These are phyloP conservation scores for Lissocephala sabroskyi DNA, from an alignment of 2,888 invertebrate genomes.

Conservation along the genomic window DNA sequence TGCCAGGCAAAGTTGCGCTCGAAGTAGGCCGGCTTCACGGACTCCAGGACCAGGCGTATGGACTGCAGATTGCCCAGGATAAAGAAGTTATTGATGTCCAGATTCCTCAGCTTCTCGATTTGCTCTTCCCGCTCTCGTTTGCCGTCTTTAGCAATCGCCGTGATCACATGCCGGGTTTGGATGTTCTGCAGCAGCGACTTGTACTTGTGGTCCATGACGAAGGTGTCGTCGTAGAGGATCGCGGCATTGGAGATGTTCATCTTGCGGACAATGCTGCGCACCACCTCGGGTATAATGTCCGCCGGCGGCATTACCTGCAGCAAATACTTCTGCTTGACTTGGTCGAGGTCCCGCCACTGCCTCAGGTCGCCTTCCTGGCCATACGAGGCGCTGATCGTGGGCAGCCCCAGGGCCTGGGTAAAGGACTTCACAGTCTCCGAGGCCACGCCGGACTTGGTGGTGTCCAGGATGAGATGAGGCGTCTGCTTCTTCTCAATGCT, in stretches of 20 bases:
- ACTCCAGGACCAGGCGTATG: constrained; percentile 79
- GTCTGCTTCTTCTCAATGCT: constrained; percentile 78
- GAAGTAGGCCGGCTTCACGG: constrained; percentile 83
- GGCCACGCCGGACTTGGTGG: constrained; percentile 84
- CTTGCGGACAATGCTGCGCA: constrained; percentile 84
- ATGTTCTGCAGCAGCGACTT: constrained; percentile 91
- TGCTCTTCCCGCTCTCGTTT: constrained; percentile 77
- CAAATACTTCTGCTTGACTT: constrained; percentile 81
- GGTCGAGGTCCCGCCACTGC: constrained; percentile 84
- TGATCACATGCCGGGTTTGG: constrained; percentile 91
- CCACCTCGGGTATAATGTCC: constrained; percentile 86
- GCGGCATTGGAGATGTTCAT: constrained; percentile 94
- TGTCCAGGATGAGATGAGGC: constrained; percentile 87
- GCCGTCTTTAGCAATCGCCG: constrained; percentile 76
- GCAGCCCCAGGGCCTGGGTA: constrained; percentile 83
- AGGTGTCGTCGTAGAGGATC: constrained; percentile 90
- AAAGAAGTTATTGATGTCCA: constrained; percentile 93
- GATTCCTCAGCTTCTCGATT: constrained; percentile 80
- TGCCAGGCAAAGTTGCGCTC: constrained; percentile 92
- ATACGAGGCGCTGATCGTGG: constrained; percentile 88
- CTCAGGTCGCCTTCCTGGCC: constrained; percentile 88
- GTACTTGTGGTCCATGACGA: constrained; percentile 95
- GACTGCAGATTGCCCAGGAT: constrained; percentile 83
- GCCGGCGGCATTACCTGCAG: constrained; percentile 85
- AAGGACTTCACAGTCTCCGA: constrained; percentile 91